Evolutionary conservation across 2,888 invertebrate genomes (phyloP).

Genomic region (Apamea crenata): DNA sequence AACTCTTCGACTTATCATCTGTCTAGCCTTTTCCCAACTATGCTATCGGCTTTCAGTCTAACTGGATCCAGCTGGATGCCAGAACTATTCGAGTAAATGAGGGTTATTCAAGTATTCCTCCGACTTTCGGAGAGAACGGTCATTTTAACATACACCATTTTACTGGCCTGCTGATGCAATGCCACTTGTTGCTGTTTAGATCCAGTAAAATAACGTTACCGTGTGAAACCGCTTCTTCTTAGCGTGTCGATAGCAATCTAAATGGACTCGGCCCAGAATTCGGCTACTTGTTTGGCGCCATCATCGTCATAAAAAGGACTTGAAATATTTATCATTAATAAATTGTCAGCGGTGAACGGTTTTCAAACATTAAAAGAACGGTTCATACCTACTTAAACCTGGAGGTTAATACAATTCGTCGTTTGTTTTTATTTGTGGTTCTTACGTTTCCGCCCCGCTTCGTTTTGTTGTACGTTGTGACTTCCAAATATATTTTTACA

Average conservation of each 20-base stretch:
- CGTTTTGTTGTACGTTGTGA: slow-evolving; percentile 14
- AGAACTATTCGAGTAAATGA: not conserved
- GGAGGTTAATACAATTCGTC: not conserved
- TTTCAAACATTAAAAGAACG: not conserved
- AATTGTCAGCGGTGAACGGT: not conserved
- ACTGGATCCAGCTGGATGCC: not conserved
- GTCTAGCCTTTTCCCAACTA: not conserved
- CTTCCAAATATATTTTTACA: slow-evolving; percentile 9
- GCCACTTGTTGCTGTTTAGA: not conserved
- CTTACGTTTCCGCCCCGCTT: slow-evolving; percentile 14
- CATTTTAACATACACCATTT: not conserved
- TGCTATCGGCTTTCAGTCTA: not conserved
- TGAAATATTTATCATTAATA: no score
- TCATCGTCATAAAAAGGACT: no score
- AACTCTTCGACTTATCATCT: not conserved
- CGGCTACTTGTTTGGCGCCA: no score
- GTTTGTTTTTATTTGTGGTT: not conserved
- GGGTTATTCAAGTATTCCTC: not conserved
- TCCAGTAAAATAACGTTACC: not conserved
- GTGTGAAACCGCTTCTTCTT: not conserved
- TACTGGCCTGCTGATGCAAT: not conserved
- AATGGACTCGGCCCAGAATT: no score
- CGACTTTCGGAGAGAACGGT: not conserved
- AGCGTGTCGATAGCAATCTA: no score
- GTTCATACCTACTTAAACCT: not conserved